Conservation (phyloP, 2,113 vertebrate species). For the Hemiprocne comata region DNA sequence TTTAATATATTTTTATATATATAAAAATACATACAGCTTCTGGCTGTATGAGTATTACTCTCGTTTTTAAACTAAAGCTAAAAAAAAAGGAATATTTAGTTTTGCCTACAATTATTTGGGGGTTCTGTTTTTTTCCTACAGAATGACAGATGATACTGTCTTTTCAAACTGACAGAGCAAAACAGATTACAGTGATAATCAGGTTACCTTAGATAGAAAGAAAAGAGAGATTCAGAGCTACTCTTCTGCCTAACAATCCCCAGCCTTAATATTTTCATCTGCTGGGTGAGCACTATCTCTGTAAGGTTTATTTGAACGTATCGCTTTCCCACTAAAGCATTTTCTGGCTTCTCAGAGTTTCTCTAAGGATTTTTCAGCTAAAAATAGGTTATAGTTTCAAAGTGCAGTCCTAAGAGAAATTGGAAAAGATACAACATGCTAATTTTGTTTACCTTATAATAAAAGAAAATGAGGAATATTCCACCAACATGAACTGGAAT, state of each 20-base stretch:
- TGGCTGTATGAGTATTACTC: not conserved
- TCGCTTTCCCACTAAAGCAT: not conserved
- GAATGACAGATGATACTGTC: conserved; percentile 42
- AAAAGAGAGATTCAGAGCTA: conserved; percentile 21
- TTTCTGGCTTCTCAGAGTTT: conserved; percentile 27
- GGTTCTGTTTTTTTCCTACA: not conserved
- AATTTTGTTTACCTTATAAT: conserved; percentile 14
- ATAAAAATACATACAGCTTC: not conserved
- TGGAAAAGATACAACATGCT: not conserved
- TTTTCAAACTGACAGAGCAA: conserved; percentile 58
- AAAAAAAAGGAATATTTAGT: not conserved
- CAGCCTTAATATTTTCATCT: conserved; percentile 59
- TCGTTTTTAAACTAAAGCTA: conserved; percentile 15
- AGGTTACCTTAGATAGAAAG: conserved; percentile 48
- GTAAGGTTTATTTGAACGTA: conserved; percentile 53
- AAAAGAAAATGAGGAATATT: conserved; percentile 31
- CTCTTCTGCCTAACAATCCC: conserved; percentile 32
- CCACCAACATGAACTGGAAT: not conserved
- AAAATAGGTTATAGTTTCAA: conserved; percentile 38
- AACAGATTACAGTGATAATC: conserved; percentile 60
- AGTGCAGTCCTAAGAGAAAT: not conserved
- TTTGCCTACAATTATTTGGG: not conserved
- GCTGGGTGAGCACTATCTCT: conserved; percentile 22
- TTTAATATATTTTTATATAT: not conserved
- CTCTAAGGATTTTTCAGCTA: conserved; percentile 30